A percentile compares a stretch with the other conserved stretches of the same genome.
Evolutionary conservation across 2,797 vertebrate species (phyloP).

Genomic region (Rachycentron canadum): DNA sequence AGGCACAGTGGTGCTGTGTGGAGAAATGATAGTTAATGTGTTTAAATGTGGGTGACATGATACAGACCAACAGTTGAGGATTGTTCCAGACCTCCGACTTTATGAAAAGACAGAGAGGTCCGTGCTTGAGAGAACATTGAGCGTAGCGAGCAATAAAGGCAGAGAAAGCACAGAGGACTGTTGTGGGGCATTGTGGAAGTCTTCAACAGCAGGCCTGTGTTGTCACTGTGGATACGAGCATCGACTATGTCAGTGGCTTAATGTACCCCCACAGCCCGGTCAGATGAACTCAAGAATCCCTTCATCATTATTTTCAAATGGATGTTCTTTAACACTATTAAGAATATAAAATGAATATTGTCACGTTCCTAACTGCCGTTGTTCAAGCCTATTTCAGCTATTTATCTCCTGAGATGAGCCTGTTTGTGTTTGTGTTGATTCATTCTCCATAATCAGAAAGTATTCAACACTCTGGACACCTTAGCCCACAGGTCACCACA

Average conservation of each 20-base stretch:
- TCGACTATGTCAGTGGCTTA: background rate
- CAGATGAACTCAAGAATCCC: background rate
- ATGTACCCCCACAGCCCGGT: background rate
- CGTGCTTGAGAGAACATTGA: slow-evolving; percentile 33
- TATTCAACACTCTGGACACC: slow-evolving; percentile 42
- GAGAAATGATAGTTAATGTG: slow-evolving; percentile 16
- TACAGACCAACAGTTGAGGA: slow-evolving; percentile 35
- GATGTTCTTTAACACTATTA: background rate
- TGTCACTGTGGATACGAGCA: slow-evolving; percentile 1
- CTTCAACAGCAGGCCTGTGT: slow-evolving; percentile 21
- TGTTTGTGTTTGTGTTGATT: slow-evolving; percentile 27
- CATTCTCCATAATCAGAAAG: slow-evolving; percentile 22
- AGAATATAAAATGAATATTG: background rate
- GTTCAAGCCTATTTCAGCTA: background rate
- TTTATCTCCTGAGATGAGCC: background rate
- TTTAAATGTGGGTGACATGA: slow-evolving; percentile 27
- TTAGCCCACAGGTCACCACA: too few species aligned
- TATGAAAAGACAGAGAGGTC: slow-evolving; percentile 43
- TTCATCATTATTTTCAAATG: background rate
- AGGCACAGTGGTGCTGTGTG: slow-evolving; percentile 39
- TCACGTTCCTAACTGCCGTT: background rate
- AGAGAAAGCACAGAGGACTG: slow-evolving; percentile 43
- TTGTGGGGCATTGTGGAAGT: slow-evolving; percentile 28
- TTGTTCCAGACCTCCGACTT: slow-evolving; percentile 35
- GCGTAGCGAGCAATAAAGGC: slow-evolving; percentile 34